Evolutionary conservation across 2,113 vertebrate genomes (phyloP), one percentile per base, ranked within the genome.

Genomic region (Anhinga anhinga): DNA sequence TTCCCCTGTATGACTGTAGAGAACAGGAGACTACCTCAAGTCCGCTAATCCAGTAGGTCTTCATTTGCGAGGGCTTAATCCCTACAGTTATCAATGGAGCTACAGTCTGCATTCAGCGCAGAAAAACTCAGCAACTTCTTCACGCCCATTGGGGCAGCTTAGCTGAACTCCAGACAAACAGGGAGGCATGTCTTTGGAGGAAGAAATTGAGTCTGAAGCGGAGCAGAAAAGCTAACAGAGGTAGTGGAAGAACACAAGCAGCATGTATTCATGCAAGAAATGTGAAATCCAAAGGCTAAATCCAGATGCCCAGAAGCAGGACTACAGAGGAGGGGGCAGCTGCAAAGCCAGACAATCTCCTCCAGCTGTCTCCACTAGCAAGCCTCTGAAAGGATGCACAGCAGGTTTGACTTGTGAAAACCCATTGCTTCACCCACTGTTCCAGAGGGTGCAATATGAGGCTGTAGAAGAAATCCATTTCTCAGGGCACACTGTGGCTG

Each of bases 401-500:
- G 21, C 18, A 36, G 18, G 18, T 36, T 45, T 30, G 18, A 11
- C 32, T 29, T 5, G 19, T 11, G 74, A n/a, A 42, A 69, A 63
- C 15, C 26, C 23, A 0, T 12, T 14, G 45, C 26, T 52, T n/a
- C 18, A 45, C 18, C 15, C 2, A 1, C 25, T 32, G 8, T 15
- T 70, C 36, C 62, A 34, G 29, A 42, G 49, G 49, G 26, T 7
- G 8, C 22, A n/a, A 13, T 6, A 27, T 0, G 7, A 45, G 10
- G 15, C 44, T 69, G 44, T 11, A 47, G 10, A 15, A 47, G 29
- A 53, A 91, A 81, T 25, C 21, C 7, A 6, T 61, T 52, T 58
- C 62, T 66, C 23, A 2, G 44, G 44, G 53, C 16, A 65, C 0
- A 0, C 9, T 34, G 11, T 27, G 42, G 44, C 34, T 30, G n/a